Percentiles rank a stretch among this genome's conserved stretches.
These are phyloP conservation scores for Lasioglossum vierecki DNA, from an alignment of 2,888 invertebrate genomes.

Conservation along the genomic window DNA sequence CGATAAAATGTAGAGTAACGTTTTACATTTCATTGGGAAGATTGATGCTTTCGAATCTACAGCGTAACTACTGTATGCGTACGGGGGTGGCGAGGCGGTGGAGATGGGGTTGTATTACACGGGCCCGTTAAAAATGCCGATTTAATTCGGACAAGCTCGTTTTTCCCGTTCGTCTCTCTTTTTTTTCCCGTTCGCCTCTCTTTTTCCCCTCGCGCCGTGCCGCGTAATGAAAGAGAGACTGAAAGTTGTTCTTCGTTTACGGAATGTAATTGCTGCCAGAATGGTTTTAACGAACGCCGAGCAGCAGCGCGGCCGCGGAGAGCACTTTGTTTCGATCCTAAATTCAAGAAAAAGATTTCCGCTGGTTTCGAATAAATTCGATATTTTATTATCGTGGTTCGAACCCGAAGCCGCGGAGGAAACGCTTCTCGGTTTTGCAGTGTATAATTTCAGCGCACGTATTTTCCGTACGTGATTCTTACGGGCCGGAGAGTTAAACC, in stretches of 20 bases:
- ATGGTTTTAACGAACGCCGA: neutral
- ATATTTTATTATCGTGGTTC: slow-evolving; percentile 46
- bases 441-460: slow-evolving; percentile 58
- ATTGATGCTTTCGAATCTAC: neutral
- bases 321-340: slow-evolving; percentile 22
- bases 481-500: slow-evolving; percentile 46
- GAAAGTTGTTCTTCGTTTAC: neutral
- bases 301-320: neutral
- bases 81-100: neutral
- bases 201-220: neutral
- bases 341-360: slow-evolving; percentile 42
- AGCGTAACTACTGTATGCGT: neutral
- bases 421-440: slow-evolving; percentile 31
- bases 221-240: neutral
- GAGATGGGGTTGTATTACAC: neutral
- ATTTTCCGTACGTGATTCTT: slow-evolving; percentile 59
- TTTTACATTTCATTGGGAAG: neutral
- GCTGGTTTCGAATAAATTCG: slow-evolving; percentile 35
- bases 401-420: neutral
- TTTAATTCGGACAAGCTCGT: slow-evolving; percentile 7
- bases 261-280: neutral
- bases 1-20: slow-evolving; percentile 5
- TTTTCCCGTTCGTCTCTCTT: neutral
- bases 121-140: neutral
- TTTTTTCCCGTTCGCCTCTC: neutral